A percentile compares a stretch with the other conserved stretches of the same genome.
Evolutionary conservation across 2,888 invertebrate species (phyloP).

Genomic region (Morpho helenor): DNA sequence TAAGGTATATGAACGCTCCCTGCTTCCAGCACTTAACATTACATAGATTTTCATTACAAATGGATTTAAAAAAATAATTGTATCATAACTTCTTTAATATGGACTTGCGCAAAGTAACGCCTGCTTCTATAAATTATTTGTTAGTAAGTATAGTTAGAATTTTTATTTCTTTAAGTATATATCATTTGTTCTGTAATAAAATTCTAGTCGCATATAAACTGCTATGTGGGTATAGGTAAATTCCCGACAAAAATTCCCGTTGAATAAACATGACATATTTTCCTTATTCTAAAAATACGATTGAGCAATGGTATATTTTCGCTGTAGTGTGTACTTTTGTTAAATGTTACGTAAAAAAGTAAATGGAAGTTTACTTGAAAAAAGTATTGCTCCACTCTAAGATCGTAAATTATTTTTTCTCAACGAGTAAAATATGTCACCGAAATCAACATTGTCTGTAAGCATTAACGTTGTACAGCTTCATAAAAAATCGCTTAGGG

Average conservation of each 20-base stretch:
- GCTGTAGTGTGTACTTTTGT: constrained; percentile 23
- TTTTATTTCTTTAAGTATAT: too few relatives aligned
- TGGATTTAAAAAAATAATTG: too few relatives aligned
- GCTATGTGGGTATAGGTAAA: constrained; percentile 3
- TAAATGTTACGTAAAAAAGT: constrained; percentile 52
- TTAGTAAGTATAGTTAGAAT: background rate
- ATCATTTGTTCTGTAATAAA: background rate
- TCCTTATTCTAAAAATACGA: constrained; percentile 21
- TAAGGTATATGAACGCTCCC: too few relatives aligned
- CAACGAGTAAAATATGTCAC: constrained; percentile 68
- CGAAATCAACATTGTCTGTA: constrained; percentile 57
- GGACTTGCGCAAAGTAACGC: too few relatives aligned
- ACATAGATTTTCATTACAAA: too few relatives aligned
- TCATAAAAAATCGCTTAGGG: background rate
- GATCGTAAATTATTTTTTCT: constrained; percentile 72
- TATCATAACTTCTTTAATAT: too few relatives aligned
- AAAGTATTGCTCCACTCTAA: constrained; percentile 35
- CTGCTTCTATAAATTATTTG: too few relatives aligned
- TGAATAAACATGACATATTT: constrained; percentile 9
- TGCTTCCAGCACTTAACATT: too few relatives aligned
- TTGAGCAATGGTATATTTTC: too few relatives aligned
- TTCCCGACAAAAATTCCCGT: background rate
- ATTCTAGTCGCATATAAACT: background rate
- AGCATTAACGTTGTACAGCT: background rate
- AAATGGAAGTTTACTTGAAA: constrained; percentile 4